A percentile compares a stretch with the other conserved stretches of the same genome.
phyloP scores from a whole-genome alignment of 2,113 vertebrate genomes.

The Macheiramphus alcinus region DNA sequence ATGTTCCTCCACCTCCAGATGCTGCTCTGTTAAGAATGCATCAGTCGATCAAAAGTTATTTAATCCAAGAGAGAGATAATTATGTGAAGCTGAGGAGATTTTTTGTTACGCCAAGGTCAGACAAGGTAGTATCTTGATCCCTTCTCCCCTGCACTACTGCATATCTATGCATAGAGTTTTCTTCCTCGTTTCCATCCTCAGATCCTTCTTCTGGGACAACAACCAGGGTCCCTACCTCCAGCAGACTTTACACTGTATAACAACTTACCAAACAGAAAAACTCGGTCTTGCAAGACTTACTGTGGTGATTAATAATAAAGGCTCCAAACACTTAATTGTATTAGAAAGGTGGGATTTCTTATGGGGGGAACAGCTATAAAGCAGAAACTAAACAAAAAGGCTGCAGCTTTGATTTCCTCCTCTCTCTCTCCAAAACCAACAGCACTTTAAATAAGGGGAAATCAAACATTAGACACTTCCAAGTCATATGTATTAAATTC shows the following conservation, averaged over 20 bases:
- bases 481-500: slow-evolving; percentile 48
- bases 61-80: background rate
- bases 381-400: slow-evolving; percentile 51
- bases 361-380: background rate
- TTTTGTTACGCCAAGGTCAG: background rate
- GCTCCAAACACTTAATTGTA: background rate
- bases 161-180: background rate
- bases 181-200: background rate
- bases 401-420: slow-evolving; percentile 43
- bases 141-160: background rate
- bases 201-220: background rate
- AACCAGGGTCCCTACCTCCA: background rate
- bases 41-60: background rate
- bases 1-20: background rate
- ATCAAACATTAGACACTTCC: slow-evolving; percentile 38
- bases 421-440: slow-evolving; percentile 65
- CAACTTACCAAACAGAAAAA: background rate
- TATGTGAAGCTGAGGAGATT: background rate
- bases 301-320: background rate
- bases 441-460: slow-evolving; percentile 36
- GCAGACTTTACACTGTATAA: background rate
- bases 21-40: background rate
- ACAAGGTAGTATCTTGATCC: background rate
- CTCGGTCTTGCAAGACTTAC: background rate
- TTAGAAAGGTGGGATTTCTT: background rate